phyloP scores from a whole-genome alignment of 2,113 vertebrate species.

The Saguinus midas region DNA sequence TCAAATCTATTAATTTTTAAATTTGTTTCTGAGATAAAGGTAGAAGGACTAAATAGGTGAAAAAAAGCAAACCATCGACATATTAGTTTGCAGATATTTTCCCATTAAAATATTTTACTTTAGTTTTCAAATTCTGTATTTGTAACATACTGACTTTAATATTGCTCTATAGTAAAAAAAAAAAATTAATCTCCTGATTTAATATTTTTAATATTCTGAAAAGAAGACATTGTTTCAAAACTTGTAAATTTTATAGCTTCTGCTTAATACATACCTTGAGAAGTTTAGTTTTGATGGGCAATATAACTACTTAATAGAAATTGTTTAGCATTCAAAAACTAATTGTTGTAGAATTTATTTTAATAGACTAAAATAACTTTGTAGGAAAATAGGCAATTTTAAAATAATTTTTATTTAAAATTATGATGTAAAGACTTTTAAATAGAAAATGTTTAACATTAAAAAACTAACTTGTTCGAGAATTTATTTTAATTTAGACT shows the following conservation, averaged over 20 bases:
- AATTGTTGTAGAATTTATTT: not conserved
- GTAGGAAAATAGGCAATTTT: not conserved
- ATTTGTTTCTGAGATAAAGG: not conserved
- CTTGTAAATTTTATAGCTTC: not conserved
- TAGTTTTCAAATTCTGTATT: constrained; percentile 10
- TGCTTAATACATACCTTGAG: not conserved
- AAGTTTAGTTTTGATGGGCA: not conserved
- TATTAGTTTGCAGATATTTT: not conserved
- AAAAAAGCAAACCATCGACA: not conserved
- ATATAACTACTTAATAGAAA: not conserved
- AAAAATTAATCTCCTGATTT: not conserved
- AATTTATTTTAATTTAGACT: not conserved
- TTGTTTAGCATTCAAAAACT: not conserved
- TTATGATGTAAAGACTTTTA: not conserved
- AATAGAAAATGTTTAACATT: constrained; percentile 1
- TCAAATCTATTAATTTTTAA: not conserved
- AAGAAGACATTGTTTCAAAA: not conserved
- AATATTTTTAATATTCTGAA: not conserved
- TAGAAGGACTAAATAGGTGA: not conserved
- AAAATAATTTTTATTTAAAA: not conserved
- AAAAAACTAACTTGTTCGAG: not conserved
- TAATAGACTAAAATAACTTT: not conserved
- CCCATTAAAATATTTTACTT: not conserved
- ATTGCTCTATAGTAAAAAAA: not conserved
- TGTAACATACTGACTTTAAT: constrained; percentile 14